Base-by-base conservation (phyloP, 2,888 invertebrate genomes). In the Willowsia nigromaculata region DNA sequence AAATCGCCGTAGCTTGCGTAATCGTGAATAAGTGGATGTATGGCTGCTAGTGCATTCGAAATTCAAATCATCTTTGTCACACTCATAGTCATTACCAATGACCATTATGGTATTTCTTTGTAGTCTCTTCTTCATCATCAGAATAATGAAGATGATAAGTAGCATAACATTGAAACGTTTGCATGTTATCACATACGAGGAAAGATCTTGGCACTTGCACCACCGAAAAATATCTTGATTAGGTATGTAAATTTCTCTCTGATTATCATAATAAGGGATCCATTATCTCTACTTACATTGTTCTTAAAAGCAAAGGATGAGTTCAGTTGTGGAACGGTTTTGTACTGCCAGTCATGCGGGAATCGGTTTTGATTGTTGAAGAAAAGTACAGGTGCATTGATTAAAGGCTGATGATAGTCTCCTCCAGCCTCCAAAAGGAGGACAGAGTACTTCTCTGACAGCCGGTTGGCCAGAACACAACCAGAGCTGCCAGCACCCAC, bases 391-490 rank as follows among this genome's bases (percentile, higher is more conserved):
- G 91, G 91, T 15, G 88, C 56, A 53, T 90, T 90, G 30, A 91
- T 83, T 27, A 91, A 56, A 13, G 90, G 83, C 15, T 90, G 90
- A 40, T 91, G 91, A 76, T 59, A 89, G 50, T 90, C 88, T 15
- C 91, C 91, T 62, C 91, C 91, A 71, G 91, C 91, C 83, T 91
- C 91, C 88, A 91, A 47, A 59, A 91, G 71, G 22, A 91, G 80
- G 18, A 91, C 91, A 40, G 83, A 71, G 76, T 91, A 71, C 43
- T 90, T 91, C 37, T 91, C 91, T n/a, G 91, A 91, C 27, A 91
- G 50, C n/a, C 86, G 80, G 40, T 91, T 91, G 25, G 91, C 91
- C 22, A 91, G 30, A 11, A 91, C 88, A 80, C 91, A 90, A 25
- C 91, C 91, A 9, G 88, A 37, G 18, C 88, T 86, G 59, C 91